A percentile compares a stretch with the other conserved stretches of the same genome.
Evolutionary conservation across 2,797 vertebrate genomes (phyloP).

Genomic region (Xenentodon cancila): DNA sequence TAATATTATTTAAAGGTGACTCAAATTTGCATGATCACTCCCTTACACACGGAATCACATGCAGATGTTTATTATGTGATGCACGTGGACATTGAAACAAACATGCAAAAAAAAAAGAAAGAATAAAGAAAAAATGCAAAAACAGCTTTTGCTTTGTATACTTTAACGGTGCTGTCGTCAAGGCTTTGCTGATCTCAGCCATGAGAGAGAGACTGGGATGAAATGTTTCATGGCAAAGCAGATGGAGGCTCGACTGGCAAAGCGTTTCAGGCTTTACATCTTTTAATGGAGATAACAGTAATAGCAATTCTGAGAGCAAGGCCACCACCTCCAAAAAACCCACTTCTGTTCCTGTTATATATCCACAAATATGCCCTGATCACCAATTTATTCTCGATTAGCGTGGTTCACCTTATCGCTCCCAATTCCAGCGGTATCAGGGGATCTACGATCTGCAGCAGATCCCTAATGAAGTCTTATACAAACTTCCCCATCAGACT

Average conservation of each 20-base stretch:
- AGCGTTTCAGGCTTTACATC: conserved; percentile 25
- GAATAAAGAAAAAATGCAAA: conserved; percentile 3
- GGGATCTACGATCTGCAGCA: too few relatives aligned
- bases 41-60: conserved; percentile 27
- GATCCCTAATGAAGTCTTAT: too few relatives aligned
- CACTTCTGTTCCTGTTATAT: neutral
- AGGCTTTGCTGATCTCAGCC: too few relatives aligned
- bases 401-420: too few relatives aligned
- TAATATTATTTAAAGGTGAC: conserved; percentile 22
- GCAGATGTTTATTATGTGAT: conserved; percentile 26
- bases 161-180: conserved; percentile 13
- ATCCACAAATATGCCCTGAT: too few relatives aligned
- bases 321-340: neutral
- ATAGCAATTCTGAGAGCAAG: neutral
- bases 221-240: conserved; percentile 40
- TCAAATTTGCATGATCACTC: conserved; percentile 24
- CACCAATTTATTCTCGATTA: too few relatives aligned
- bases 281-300: neutral
- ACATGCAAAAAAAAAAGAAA: conserved; percentile 27
- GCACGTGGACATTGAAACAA: conserved; percentile 22
- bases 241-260: conserved; percentile 31
- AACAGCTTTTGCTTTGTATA: neutral
- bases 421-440: too few relatives aligned
- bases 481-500: too few relatives aligned
- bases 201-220: conserved; percentile 11